phyloP scores from a whole-genome alignment of 2,888 invertebrate species.

The Drosophila suboccidentalis region DNA sequence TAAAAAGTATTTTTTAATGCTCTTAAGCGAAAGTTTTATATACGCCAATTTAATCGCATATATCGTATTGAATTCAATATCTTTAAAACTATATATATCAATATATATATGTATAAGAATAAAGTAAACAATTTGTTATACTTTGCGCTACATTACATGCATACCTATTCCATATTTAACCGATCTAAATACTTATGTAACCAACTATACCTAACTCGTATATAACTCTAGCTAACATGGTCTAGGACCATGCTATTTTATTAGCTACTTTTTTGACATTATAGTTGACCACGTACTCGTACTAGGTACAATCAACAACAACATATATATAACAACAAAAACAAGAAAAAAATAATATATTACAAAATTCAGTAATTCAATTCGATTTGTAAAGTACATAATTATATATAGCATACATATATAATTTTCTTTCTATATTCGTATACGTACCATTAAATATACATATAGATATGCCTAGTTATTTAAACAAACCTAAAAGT shows the following conservation, averaged over 20 bases:
- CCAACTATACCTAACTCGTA: constrained; percentile 69
- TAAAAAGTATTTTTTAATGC: constrained; percentile 73
- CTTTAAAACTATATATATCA: constrained; percentile 49
- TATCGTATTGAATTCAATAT: constrained; percentile 75
- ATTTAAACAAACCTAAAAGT: constrained; percentile 51
- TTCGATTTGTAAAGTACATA: constrained; percentile 65
- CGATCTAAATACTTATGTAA: constrained; percentile 68
- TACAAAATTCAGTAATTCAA: constrained; percentile 45
- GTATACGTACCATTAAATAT: constrained; percentile 48
- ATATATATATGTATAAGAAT: constrained; percentile 53
- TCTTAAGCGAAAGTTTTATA: constrained; percentile 77
- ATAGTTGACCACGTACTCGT: constrained; percentile 71
- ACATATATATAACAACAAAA: constrained; percentile 6
- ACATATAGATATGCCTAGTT: constrained; percentile 67
- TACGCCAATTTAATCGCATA: constrained; percentile 79
- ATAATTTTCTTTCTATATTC: constrained; percentile 63
- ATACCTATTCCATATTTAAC: constrained; percentile 80
- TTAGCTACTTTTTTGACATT: constrained; percentile 73
- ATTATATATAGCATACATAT: constrained; percentile 46
- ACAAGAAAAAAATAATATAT: constrained; percentile 5
- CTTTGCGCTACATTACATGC: constrained; percentile 83
- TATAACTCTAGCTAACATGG: constrained; percentile 72
- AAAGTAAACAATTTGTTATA: constrained; percentile 82
- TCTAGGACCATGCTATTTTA: constrained; percentile 73
- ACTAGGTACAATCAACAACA: constrained; percentile 43